These are phyloP conservation scores for Mylabris phalerata DNA, from an alignment of 1,140 invertebrate genomes.

Conservation along the genomic window DNA sequence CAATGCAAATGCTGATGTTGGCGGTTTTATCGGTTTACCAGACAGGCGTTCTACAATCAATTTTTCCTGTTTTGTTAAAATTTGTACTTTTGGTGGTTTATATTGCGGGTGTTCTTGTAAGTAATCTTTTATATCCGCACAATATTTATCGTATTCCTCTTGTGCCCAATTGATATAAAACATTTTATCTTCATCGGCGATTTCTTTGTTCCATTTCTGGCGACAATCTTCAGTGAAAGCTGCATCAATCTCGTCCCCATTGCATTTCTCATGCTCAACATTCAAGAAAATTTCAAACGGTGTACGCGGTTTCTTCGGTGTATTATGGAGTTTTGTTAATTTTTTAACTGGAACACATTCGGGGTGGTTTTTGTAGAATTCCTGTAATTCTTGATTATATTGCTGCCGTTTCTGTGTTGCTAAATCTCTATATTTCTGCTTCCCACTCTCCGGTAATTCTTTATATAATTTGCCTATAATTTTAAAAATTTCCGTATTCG, in stretches of 20 bases:
- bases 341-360: background rate
- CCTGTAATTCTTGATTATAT: slow-evolving; percentile 35
- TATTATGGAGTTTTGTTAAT: background rate
- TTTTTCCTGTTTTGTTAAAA: slow-evolving; percentile 40
- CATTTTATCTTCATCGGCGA: slow-evolving; percentile 44
- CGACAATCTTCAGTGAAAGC: slow-evolving; percentile 34
- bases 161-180: slow-evolving; percentile 38
- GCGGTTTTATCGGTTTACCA: slow-evolving; percentile 44
- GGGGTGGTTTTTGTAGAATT: slow-evolving; percentile 37
- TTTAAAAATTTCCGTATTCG: slow-evolving; percentile 34
- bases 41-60: slow-evolving; percentile 30
- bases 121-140: slow-evolving; percentile 37
- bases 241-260: slow-evolving; percentile 24
- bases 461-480: slow-evolving; percentile 12
- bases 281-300: slow-evolving; percentile 31
- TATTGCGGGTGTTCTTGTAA: slow-evolving; percentile 35
- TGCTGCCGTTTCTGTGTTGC: slow-evolving; percentile 33
- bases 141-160: slow-evolving; percentile 36
- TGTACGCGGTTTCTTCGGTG: slow-evolving; percentile 29
- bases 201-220: slow-evolving; percentile 39
- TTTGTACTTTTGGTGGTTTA: slow-evolving; percentile 25
- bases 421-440: slow-evolving; percentile 37
- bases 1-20: slow-evolving; percentile 46
- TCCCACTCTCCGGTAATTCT: slow-evolving; percentile 21
- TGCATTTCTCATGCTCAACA: slow-evolving; percentile 25